Conservation (phyloP, 1,140 invertebrate genomes). For the Aethina tumida region DNA sequence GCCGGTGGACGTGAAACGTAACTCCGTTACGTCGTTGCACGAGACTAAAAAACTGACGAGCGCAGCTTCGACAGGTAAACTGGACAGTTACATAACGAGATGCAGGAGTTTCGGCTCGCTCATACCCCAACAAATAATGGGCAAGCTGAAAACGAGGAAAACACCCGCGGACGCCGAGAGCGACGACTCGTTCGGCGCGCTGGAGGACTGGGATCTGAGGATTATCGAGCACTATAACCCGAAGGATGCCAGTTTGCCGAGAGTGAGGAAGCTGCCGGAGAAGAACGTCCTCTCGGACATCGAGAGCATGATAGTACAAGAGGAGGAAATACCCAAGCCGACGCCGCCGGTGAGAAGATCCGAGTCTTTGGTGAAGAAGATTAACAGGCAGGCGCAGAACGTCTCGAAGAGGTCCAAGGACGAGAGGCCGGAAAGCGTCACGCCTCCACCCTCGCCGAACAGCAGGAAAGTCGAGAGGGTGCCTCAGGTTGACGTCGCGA, state of each 20-base stretch:
- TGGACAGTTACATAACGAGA: constrained; percentile 36
- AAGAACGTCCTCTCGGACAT: constrained; percentile 26
- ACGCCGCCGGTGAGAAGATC: constrained; percentile 24
- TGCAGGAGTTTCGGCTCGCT: constrained; percentile 36
- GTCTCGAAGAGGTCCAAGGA: constrained; percentile 5
- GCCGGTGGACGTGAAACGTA: constrained; percentile 2
- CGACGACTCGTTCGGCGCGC: constrained; percentile 36
- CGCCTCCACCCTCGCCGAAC: constrained; percentile 26
- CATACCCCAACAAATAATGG: constrained; percentile 32
- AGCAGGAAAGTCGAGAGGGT: constrained; percentile 2
- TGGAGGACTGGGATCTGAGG: constrained; percentile 38
- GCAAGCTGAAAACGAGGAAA: constrained; percentile 28
- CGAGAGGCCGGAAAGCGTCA: constrained; percentile 17
- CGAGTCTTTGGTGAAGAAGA: constrained; percentile 31
- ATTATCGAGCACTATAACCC: constrained; percentile 37
- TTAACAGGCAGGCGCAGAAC: constrained; percentile 21
- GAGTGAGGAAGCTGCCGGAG: constrained; percentile 22
- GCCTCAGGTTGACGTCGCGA: background rate
- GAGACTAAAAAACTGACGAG: constrained; percentile 27
- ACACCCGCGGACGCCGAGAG: constrained; percentile 30
- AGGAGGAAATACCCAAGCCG: constrained; percentile 21
- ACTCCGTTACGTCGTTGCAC: constrained; percentile 23
- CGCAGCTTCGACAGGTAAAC: constrained; percentile 20
- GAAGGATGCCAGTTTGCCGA: constrained; percentile 31
- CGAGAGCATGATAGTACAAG: constrained; percentile 27